These are phyloP conservation scores for Barnardius zonarius DNA, from an alignment of 2,113 vertebrate species.

Conservation along the genomic window DNA sequence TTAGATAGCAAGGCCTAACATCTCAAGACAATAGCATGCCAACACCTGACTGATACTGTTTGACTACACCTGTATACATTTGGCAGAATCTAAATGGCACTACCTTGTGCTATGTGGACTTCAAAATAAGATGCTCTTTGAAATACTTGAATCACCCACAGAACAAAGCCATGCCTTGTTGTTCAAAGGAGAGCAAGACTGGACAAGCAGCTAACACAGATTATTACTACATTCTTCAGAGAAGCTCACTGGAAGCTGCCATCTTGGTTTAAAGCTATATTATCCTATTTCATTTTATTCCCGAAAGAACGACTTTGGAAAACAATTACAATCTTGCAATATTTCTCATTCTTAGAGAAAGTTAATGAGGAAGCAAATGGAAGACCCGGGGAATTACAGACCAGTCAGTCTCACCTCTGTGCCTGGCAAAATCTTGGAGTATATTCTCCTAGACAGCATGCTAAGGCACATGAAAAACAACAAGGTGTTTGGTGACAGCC, in stretches of 20 bases:
- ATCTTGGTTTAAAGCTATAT: background rate
- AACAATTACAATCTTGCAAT: background rate
- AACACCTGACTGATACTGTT: background rate
- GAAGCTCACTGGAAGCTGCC: background rate
- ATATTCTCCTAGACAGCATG: too few relatives aligned
- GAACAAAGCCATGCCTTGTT: background rate
- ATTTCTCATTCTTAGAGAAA: background rate
- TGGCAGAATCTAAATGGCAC: background rate
- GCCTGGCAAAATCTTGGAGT: too few relatives aligned
- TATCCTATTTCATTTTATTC: background rate
- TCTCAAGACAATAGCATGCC: background rate
- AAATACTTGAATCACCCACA: background rate
- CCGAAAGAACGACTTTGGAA: background rate
- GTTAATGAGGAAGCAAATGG: background rate
- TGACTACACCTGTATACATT: background rate
- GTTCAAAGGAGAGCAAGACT: background rate
- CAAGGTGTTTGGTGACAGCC: too few relatives aligned
- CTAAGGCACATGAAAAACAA: too few relatives aligned
- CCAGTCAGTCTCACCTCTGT: too few relatives aligned
- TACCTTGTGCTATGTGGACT: background rate
- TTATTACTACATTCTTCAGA: background rate
- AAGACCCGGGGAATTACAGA: too few relatives aligned
- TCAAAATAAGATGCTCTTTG: background rate
- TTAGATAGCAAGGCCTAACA: background rate
- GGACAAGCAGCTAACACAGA: background rate